Evolutionary conservation across 2,797 vertebrate species (phyloP).

Genomic region (Geotrypetes seraphini): DNA sequence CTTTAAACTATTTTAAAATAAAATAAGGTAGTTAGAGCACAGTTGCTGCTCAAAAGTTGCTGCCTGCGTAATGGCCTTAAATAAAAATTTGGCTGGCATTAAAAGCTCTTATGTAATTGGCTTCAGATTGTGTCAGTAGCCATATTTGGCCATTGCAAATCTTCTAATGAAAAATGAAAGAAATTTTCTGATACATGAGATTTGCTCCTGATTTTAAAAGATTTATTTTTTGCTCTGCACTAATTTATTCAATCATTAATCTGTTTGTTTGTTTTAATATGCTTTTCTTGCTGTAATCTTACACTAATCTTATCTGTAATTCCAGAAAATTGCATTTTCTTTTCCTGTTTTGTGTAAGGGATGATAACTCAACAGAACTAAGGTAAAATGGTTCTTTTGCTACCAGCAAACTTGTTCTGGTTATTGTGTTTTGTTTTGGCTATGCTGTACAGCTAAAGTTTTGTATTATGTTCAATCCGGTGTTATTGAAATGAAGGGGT

Average conservation of each 20-base stretch:
- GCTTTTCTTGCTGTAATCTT: slow-evolving; percentile 98
- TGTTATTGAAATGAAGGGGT: no score
- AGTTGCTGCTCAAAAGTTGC: no score
- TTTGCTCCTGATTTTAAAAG: slow-evolving; percentile 33
- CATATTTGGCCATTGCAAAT: no score
- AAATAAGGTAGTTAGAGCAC: no score
- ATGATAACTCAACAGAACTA: slow-evolving; percentile 23
- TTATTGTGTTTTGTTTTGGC: slow-evolving; percentile 24
- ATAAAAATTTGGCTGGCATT: no score
- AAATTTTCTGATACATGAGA: slow-evolving; percentile 16
- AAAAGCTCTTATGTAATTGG: no score
- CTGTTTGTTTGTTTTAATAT: slow-evolving; percentile 52
- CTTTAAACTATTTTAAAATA: background rate
- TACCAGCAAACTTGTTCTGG: slow-evolving; percentile 9
- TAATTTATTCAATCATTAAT: slow-evolving; percentile 69
- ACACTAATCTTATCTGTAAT: slow-evolving; percentile 74
- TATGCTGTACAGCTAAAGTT: background rate
- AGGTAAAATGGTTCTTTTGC: slow-evolving; percentile 45
- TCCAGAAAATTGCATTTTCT: slow-evolving; percentile 38
- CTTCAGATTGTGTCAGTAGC: no score
- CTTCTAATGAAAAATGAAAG: background rate
- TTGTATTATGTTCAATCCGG: slow-evolving; percentile 2
- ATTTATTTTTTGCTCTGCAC: slow-evolving; percentile 48
- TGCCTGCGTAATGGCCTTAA: no score
- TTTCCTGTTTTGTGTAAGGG: slow-evolving; percentile 18